These are phyloP conservation scores for Nothocercus julius DNA, from an alignment of 2,113 vertebrate species.

Conservation along the genomic window DNA sequence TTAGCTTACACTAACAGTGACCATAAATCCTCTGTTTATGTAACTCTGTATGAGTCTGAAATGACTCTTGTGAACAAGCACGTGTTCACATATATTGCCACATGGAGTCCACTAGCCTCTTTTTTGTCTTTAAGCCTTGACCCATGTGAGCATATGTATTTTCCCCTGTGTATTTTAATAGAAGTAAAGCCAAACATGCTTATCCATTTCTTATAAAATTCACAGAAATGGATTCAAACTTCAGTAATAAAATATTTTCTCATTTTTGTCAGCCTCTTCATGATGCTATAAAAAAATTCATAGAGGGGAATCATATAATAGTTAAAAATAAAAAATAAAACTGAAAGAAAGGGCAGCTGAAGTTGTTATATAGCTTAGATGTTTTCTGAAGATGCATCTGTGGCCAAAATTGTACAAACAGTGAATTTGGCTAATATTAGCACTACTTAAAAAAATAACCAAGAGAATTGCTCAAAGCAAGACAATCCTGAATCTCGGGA, in stretches of 20 bases:
- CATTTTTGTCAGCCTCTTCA: neutral
- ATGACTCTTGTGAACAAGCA: neutral
- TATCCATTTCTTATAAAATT: neutral
- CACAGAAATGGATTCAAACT: neutral
- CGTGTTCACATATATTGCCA: neutral
- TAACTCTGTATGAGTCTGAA: neutral
- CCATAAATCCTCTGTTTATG: neutral
- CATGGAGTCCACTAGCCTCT: neutral
- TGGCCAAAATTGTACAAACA: neutral
- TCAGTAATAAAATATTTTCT: neutral
- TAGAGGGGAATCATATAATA: neutral
- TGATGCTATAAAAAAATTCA: neutral
- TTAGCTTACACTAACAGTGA: neutral
- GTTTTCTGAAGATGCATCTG: neutral
- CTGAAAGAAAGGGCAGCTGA: neutral
- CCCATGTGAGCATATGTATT: neutral
- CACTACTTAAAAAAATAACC: neutral
- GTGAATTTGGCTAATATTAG: neutral
- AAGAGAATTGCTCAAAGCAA: neutral
- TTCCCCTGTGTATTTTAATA: neutral
- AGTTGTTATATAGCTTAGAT: neutral
- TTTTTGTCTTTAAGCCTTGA: neutral
- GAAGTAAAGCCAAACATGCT: neutral
- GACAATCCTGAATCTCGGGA: rapidly evolving
- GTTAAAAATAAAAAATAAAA: neutral